These are phyloP conservation scores for Hypomesus transpacificus DNA, from an alignment of 2,113 vertebrate species.

Conservation along the genomic window DNA sequence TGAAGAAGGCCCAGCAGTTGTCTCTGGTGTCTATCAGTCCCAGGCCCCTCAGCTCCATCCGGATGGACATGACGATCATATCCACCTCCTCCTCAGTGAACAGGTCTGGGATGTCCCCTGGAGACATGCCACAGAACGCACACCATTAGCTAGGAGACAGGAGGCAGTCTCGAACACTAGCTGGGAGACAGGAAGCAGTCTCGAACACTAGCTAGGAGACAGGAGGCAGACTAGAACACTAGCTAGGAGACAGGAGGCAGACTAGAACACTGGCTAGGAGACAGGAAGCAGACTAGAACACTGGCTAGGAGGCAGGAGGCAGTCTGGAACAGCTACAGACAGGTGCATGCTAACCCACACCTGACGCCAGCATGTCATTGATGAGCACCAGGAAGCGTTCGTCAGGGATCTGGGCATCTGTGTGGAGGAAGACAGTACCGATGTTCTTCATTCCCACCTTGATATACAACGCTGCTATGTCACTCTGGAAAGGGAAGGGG, in stretches of 20 bases:
- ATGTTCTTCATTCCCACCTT: constrained; percentile 75
- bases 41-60: constrained; percentile 70
- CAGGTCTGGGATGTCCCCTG: constrained; percentile 71
- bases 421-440: constrained; percentile 68
- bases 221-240: too few relatives aligned
- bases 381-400: constrained; percentile 72
- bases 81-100: constrained; percentile 73
- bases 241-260: neutral
- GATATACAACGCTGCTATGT: constrained; percentile 76
- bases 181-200: too few relatives aligned
- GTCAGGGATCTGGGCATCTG: constrained; percentile 69
- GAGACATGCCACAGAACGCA: constrained; percentile 11
- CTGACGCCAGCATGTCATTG: constrained; percentile 74
- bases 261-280: neutral
- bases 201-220: too few relatives aligned
- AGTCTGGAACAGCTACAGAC: neutral
- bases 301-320: too few relatives aligned
- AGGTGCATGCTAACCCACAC: constrained; percentile 35
- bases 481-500: constrained; percentile 56
- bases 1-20: constrained; percentile 77
- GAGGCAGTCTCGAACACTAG: neutral
- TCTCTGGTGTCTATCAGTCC: constrained; percentile 70
- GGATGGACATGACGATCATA: constrained; percentile 68
- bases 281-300: neutral
- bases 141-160: neutral